These are phyloP conservation scores for human (Homo sapiens) DNA, from an alignment of 2,113 vertebrate genomes.

Conservation along the genomic window GRCh38 chr11:77653001-77653500, in stretches of 20 bases:
- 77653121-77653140: background rate
- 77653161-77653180: background rate
- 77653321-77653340: background rate
- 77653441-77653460: background rate
- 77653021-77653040: too few species aligned
- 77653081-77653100: too few species aligned
- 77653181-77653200: conserved; percentile 2
- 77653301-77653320: background rate
- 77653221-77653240: background rate
- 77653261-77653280: background rate
- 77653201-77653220: background rate
- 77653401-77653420: background rate
- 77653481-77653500: background rate
- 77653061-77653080: too few species aligned
- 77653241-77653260: background rate
- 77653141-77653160: background rate
- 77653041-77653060: too few species aligned
- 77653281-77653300: background rate
- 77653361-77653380: background rate
- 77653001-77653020: too few species aligned
- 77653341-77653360: background rate
- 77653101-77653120: background rate
- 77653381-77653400: background rate
- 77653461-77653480: background rate
- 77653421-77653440: background rate